Conservation (phyloP, 2,113 vertebrate species). For the Platycercus adscitus region DNA sequence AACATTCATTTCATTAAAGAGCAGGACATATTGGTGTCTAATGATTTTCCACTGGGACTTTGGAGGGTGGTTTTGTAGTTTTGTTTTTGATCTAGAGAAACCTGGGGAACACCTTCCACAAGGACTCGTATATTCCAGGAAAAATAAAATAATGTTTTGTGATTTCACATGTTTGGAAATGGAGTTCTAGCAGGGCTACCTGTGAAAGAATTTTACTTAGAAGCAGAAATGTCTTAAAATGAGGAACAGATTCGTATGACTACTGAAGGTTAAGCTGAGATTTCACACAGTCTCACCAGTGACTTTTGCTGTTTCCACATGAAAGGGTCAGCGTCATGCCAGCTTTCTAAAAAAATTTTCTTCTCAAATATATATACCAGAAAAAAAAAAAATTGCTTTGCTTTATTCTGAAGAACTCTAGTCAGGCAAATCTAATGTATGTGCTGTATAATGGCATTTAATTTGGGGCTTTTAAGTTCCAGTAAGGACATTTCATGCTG, state of each 20-base stretch:
- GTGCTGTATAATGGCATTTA: not conserved
- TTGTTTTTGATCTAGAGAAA: not conserved
- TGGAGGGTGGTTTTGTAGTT: not conserved
- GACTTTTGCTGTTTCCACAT: slow-evolving; percentile 25
- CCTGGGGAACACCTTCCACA: not conserved
- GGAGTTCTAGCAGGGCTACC: not conserved
- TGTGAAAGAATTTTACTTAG: slow-evolving; percentile 4
- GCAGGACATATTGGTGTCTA: not conserved
- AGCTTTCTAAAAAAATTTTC: not conserved
- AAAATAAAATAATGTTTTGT: not conserved
- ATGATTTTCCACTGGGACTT: not conserved
- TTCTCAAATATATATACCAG: not conserved
- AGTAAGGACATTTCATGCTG: slow-evolving; percentile 6
- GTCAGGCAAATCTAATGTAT: slow-evolving; percentile 15
- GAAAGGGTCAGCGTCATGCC: not conserved
- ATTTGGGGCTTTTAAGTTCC: slow-evolving; percentile 8
- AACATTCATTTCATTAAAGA: not conserved
- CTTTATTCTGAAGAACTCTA: not conserved
- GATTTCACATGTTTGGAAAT: not conserved
- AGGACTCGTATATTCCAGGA: not conserved
- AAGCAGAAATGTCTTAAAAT: not conserved
- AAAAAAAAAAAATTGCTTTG: not conserved
- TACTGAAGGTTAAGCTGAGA: slow-evolving; percentile 16
- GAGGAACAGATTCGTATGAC: slow-evolving; percentile 4
- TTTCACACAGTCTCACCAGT: slow-evolving; percentile 21